phyloP scores from a whole-genome alignment of 2,113 vertebrate species.

The Hassar affinis region DNA sequence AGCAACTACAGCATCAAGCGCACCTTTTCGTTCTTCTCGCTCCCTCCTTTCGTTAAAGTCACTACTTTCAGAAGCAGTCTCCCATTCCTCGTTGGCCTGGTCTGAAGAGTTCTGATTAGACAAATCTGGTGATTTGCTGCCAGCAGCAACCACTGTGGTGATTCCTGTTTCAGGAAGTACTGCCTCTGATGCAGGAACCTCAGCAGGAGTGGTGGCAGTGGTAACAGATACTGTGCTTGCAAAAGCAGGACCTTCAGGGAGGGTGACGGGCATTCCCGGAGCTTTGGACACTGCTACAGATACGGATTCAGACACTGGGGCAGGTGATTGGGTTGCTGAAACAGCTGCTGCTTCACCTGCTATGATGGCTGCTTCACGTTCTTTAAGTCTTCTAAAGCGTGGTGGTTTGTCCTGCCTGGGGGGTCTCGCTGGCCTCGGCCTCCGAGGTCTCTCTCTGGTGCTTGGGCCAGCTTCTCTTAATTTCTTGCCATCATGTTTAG shows the following conservation, averaged over 20 bases:
- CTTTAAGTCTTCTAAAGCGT: constrained; percentile 90
- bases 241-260: constrained; percentile 47
- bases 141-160: constrained; percentile 66
- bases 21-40: constrained; percentile 88
- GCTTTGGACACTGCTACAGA: constrained; percentile 69
- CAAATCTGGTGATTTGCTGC: constrained; percentile 93
- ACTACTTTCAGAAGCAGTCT: constrained; percentile 96
- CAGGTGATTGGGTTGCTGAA: neutral
- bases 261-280: constrained; percentile 69
- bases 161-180: constrained; percentile 51
- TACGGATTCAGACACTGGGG: constrained; percentile 51
- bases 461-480: constrained; percentile 82
- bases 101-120: constrained; percentile 99
- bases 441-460: constrained; percentile 85
- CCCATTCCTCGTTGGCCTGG: constrained; percentile 99
- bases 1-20: constrained; percentile 66
- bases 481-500: constrained; percentile 84
- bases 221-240: neutral
- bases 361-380: constrained; percentile 82
- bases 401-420: constrained; percentile 97
- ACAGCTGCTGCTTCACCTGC: constrained; percentile 57
- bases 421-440: constrained; percentile 89
- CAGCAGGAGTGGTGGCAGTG: constrained; percentile 20
- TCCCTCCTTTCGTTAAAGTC: constrained; percentile 97
- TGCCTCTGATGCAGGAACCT: constrained; percentile 26